These are phyloP conservation scores for Vollenhovia emeryi DNA, from an alignment of 1,140 invertebrate genomes.

Conservation along the genomic window DNA sequence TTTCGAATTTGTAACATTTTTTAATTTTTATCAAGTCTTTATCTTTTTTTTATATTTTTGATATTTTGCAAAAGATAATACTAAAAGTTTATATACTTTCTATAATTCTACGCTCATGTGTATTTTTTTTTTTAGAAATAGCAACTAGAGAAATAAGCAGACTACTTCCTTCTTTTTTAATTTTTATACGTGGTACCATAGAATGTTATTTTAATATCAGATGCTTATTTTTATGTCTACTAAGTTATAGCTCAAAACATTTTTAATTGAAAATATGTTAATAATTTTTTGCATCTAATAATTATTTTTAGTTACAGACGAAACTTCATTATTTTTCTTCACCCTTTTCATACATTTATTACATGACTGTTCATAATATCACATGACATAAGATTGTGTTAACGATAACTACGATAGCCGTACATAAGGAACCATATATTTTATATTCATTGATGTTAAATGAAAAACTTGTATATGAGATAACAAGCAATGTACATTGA, in stretches of 20 bases:
- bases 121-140: slow-evolving; percentile 13
- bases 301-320: not conserved
- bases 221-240: not conserved
- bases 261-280: slow-evolving; percentile 4
- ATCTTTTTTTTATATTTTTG: slow-evolving; percentile 35
- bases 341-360: not conserved
- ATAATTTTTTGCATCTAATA: slow-evolving; percentile 12
- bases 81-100: slow-evolving; percentile 38
- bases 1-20: slow-evolving; percentile 38
- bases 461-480: slow-evolving; percentile 6
- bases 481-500: slow-evolving; percentile 3
- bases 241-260: slow-evolving; percentile 7
- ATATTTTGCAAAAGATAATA: slow-evolving; percentile 48
- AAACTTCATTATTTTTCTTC: slow-evolving; percentile 13
- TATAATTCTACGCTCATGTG: slow-evolving; percentile 29
- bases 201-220: slow-evolving; percentile 16
- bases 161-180: slow-evolving; percentile 15
- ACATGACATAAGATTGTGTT: not conserved
- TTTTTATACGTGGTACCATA: slow-evolving; percentile 11
- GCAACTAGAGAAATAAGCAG: slow-evolving; percentile 39
- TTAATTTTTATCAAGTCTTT: slow-evolving; percentile 30
- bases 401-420: not conserved
- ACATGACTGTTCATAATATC: not conserved
- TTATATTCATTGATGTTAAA: slow-evolving; percentile 14
- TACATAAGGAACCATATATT: not conserved